Evolutionary conservation across 1,140 invertebrate species (phyloP).

Genomic region (Psilanteris sp.): DNA sequence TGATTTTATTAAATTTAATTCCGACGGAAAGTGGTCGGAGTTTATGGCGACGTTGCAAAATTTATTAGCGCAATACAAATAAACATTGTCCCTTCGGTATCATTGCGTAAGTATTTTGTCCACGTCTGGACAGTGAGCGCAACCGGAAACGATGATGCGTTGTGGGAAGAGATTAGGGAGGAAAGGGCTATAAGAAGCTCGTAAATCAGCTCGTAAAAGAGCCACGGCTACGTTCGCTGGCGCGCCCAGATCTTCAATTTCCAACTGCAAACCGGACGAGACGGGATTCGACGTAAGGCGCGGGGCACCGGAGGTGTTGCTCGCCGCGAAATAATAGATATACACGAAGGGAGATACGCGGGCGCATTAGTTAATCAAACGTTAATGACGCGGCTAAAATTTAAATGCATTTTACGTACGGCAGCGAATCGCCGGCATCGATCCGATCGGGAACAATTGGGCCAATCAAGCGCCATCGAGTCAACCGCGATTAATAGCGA

Average conservation of each 20-base stretch:
- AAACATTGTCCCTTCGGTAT: slow-evolving; percentile 2
- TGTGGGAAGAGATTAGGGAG: slow-evolving; percentile 43
- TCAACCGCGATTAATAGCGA: not conserved
- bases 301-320: no score
- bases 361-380: no score
- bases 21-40: no score
- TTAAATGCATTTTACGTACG: no score
- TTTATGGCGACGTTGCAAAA: no score
- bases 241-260: slow-evolving; percentile 48
- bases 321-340: no score
- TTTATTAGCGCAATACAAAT: not conserved
- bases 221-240: slow-evolving; percentile 34
- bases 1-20: slow-evolving; percentile 1
- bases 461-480: slow-evolving; percentile 11
- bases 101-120: slow-evolving; percentile 13
- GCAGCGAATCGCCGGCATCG: no score
- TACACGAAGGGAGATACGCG: not conserved
- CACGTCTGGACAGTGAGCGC: slow-evolving; percentile 13
- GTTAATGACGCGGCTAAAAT: no score
- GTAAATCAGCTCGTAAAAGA: slow-evolving; percentile 62
- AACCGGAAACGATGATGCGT: slow-evolving; percentile 48
- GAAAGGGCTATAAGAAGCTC: slow-evolving; percentile 47
- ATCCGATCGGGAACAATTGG: slow-evolving; percentile 10
- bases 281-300: not conserved
- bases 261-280: slow-evolving; percentile 1